Evolutionary conservation across 2,113 vertebrate species (phyloP), one percentile per base, ranked within the genome.

Genomic region (Henicopernis longicauda): DNA sequence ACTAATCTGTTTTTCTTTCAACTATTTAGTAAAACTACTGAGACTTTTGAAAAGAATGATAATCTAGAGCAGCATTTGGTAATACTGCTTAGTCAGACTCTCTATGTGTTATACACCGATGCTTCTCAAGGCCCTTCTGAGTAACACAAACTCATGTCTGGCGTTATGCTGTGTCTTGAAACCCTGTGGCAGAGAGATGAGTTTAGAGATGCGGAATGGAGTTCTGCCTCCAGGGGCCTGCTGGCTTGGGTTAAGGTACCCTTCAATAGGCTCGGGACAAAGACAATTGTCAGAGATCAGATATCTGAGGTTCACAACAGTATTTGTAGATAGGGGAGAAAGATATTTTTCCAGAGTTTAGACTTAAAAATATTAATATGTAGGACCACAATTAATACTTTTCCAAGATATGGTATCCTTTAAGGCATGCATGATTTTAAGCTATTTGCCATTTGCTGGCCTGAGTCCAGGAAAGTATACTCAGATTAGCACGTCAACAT

Each of bases 61-160:
- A 66, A 98, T 58, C 95, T 99, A n/a, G 90, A 98, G 32, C n/a
- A 97, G 7, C 97, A 98, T 49, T 93, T 99, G 36, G 65, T 85
- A 61, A 98, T 93, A 32, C 92, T 99, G 1, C 93, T 99, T 52
- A 96, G 97, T 55, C 97, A 98, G 89, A 98, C 98, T 16, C 95
- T 98, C 59, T 96, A 98, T 29, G 98, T 96, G 5, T 93, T 97
- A 9, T 98, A 98, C 61, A 96, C 93, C 17, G 98, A 98, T 8
- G 84, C 99, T 69, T 98, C 98, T 10, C 95, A 98, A 25, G 98
- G 98, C 32, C 98, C 98, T 63, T 98, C 99, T 55, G 98, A 98
- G 86, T 96, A 98, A 73, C 98, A 98, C 87, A 98, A 99, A 88
- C 97, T 98, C 55, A 98, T 99, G 91, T 98, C 98, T 96, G 99